A percentile compares a stretch with the other conserved stretches of the same genome.
Conservation (phyloP, 2,888 invertebrate genomes). For the Furcula furcula region DNA sequence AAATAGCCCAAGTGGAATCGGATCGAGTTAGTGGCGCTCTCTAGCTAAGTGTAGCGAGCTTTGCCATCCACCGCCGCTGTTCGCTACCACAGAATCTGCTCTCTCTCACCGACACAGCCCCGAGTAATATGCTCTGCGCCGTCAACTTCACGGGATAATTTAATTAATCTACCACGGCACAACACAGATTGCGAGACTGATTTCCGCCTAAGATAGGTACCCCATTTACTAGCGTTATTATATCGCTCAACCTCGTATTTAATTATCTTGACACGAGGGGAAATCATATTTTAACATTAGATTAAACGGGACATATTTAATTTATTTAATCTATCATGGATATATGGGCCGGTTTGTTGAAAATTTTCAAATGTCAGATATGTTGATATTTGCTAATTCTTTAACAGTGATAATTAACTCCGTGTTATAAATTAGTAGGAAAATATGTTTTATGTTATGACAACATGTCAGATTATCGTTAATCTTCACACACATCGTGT, state of each 20-base stretch:
- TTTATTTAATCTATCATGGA: not conserved
- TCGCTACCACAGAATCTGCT: constrained; percentile 16
- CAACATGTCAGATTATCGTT: not conserved
- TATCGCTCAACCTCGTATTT: constrained; percentile 63
- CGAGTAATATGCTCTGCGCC: constrained; percentile 36
- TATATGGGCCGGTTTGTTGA: not conserved
- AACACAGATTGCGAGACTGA: constrained; percentile 62
- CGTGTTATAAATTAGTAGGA: not conserved
- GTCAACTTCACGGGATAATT: constrained; percentile 65
- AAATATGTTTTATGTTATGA: not conserved
- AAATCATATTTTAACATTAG: constrained; percentile 14
- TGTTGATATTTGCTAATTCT: not conserved
- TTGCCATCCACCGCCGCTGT: constrained; percentile 31
- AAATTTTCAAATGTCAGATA: not conserved
- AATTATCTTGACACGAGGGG: constrained; percentile 50
- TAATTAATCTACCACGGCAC: constrained; percentile 71
- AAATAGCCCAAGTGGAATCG: constrained; percentile 77
- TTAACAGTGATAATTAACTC: not conserved
- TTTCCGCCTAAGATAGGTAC: constrained; percentile 73
- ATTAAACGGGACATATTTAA: constrained; percentile 1
- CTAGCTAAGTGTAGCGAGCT: constrained; percentile 58
- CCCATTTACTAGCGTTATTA: constrained; percentile 71
- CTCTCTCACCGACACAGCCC: constrained; percentile 24
- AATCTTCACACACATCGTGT: not conserved
- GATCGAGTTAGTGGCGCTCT: constrained; percentile 72